Conservation (phyloP, 2,113 vertebrate genomes). For the Tylochromis polylepis region DNA sequence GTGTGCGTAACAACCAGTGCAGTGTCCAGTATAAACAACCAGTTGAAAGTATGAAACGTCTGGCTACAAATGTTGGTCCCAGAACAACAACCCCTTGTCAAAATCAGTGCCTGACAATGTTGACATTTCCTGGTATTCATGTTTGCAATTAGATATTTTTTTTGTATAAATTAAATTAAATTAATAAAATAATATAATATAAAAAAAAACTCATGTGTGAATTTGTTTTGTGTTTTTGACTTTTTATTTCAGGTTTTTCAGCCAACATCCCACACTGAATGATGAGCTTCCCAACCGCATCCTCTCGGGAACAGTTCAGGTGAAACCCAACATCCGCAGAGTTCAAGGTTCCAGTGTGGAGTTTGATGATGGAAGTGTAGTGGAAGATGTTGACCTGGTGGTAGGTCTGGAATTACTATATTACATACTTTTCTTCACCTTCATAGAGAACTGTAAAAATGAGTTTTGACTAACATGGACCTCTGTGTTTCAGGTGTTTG, state of each 20-base stretch:
- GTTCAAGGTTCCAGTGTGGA: constrained; percentile 80
- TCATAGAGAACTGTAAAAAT: neutral
- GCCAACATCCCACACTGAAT: constrained; percentile 79
- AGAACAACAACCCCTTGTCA: neutral
- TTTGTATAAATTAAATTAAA: neutral
- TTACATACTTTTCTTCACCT: neutral
- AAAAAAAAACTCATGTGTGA: neutral
- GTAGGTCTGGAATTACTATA: constrained; percentile 19
- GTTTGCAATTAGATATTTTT: neutral
- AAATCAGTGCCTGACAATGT: neutral
- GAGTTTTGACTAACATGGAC: neutral
- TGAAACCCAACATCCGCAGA: constrained; percentile 81
- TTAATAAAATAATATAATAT: neutral
- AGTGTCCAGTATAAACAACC: neutral
- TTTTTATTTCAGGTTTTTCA: neutral
- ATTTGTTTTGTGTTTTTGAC: neutral
- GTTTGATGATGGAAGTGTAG: constrained; percentile 83
- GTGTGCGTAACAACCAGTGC: neutral
- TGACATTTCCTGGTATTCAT: neutral
- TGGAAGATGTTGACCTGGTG: constrained; percentile 78
- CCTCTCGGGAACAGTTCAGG: constrained; percentile 78
- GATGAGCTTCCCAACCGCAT: constrained; percentile 91
- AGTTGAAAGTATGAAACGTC: neutral
- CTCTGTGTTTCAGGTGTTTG: constrained; percentile 73
- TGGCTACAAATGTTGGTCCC: neutral